Conservation (phyloP, 2,888 invertebrate genomes). For the Trimorus sp. region DNA sequence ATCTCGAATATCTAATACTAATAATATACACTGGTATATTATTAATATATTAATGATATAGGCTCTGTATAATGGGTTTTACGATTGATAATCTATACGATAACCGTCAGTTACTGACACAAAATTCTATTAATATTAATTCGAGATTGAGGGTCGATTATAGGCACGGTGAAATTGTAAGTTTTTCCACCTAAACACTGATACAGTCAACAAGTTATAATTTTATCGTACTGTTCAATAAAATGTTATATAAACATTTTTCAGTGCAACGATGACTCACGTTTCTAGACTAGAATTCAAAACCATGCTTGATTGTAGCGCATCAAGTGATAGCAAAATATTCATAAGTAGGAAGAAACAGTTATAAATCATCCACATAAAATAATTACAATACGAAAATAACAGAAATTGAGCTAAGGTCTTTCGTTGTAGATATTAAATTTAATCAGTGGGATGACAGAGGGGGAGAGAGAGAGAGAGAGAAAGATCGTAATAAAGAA, state of each 20-base stretch:
- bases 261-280: slow-evolving; percentile 29
- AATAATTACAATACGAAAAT: slow-evolving; percentile 9
- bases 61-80: too few relatives aligned
- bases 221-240: background rate
- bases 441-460: background rate
- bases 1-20: too few relatives aligned
- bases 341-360: slow-evolving; percentile 24
- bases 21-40: too few relatives aligned
- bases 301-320: slow-evolving; percentile 27
- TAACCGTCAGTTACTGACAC: too few relatives aligned
- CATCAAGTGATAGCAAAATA: slow-evolving; percentile 24
- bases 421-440: slow-evolving; percentile 10
- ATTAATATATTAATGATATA: too few relatives aligned
- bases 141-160: too few relatives aligned
- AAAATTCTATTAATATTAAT: too few relatives aligned
- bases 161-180: too few relatives aligned
- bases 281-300: slow-evolving; percentile 53
- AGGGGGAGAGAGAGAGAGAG: too few relatives aligned
- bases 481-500: background rate
- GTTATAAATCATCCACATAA: slow-evolving; percentile 6
- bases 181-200: too few relatives aligned
- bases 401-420: slow-evolving; percentile 38
- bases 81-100: too few relatives aligned
- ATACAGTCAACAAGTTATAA: background rate
- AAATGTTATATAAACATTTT: background rate